Conservation (phyloP, 2,113 vertebrate species). For the Eudorcas thomsonii region DNA sequence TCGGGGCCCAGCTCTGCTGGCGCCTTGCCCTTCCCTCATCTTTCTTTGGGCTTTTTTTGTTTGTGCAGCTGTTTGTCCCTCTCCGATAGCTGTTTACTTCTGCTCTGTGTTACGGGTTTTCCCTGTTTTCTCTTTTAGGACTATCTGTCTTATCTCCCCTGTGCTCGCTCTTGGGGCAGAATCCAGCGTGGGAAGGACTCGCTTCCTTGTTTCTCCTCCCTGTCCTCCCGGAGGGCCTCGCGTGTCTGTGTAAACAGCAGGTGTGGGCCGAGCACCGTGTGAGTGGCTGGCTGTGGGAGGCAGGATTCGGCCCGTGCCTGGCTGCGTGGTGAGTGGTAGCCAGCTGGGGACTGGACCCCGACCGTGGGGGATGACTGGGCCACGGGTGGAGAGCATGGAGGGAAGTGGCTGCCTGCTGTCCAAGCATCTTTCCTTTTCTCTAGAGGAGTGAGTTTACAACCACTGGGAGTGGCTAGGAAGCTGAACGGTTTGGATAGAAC, state of each 20-base stretch:
- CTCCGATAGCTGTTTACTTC: not conserved
- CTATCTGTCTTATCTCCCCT: not conserved
- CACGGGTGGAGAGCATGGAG: fast-evolving
- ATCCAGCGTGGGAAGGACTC: too few relatives aligned
- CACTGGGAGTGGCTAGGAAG: not conserved
- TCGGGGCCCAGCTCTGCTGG: not conserved
- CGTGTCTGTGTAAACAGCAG: not conserved
- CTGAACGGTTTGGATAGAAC: not conserved
- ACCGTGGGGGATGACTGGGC: not conserved
- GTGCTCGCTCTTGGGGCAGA: not conserved
- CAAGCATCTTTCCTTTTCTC: not conserved
- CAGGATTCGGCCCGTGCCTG: not conserved
- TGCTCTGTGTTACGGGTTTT: not conserved
- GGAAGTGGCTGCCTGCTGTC: not conserved
- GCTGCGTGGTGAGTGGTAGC: not conserved
- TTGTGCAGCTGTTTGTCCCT: not conserved
- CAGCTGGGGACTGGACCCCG: not conserved
- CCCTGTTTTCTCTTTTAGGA: not conserved
- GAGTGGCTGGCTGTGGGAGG: not conserved
- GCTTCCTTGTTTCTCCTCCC: fast-evolving
- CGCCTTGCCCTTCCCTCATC: not conserved
- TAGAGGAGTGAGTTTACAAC: not conserved
- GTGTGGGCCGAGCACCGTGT: fast-evolving
- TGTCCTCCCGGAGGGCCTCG: not conserved
- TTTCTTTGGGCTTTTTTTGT: not conserved